phyloP scores from a whole-genome alignment of 2,888 invertebrate species.

The Stenodema calcarata region DNA sequence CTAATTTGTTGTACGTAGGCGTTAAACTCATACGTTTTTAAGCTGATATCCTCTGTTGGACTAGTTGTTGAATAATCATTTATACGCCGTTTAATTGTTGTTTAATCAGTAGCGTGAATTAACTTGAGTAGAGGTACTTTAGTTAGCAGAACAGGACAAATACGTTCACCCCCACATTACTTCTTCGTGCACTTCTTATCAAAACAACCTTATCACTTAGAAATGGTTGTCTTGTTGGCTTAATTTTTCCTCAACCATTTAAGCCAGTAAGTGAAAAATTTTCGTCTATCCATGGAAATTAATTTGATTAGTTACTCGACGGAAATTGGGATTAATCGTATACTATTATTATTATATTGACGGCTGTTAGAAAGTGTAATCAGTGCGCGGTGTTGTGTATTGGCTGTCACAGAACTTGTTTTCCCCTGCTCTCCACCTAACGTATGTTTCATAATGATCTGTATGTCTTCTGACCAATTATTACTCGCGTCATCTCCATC shows the following conservation, averaged over 20 bases:
- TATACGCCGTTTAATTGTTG: no score
- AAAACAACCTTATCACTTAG: not conserved
- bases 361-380: not conserved
- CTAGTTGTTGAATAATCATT: no score
- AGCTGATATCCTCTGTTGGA: no score
- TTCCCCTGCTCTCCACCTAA: not conserved
- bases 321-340: no score
- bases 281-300: not conserved
- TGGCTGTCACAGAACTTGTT: not conserved
- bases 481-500: not conserved
- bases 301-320: not conserved
- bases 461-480: not conserved
- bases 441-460: conserved; percentile 26
- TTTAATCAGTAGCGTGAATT: no score
- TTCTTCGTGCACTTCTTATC: not conserved
- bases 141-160: no score
- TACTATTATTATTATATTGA: no score
- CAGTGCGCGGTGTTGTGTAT: not conserved
- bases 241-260: not conserved
- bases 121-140: no score
- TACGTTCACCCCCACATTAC: no score
- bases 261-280: not conserved
- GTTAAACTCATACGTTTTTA: no score
- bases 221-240: not conserved
- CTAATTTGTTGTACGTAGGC: no score